These are phyloP conservation scores for Melanchra persicariae DNA, from an alignment of 2,888 invertebrate genomes.

Conservation along the genomic window DNA sequence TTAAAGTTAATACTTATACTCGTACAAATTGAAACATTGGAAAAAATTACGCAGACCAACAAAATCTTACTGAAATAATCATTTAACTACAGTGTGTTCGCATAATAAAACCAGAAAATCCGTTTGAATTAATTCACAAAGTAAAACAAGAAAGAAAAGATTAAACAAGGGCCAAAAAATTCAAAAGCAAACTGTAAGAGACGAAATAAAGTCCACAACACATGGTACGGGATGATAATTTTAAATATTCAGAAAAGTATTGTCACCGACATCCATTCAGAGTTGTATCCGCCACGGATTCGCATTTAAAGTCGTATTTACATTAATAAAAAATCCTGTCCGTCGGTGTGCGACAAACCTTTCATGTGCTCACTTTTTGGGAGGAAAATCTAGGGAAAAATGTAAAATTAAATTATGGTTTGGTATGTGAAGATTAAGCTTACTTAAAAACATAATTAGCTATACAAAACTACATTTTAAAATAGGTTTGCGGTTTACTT, in stretches of 20 bases:
- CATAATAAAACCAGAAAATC: background rate
- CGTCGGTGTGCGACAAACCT: slow-evolving; percentile 37
- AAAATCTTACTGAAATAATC: background rate
- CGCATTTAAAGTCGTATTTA: slow-evolving; percentile 58
- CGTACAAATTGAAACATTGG: background rate
- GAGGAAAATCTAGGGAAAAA: slow-evolving; percentile 13
- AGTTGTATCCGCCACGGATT: slow-evolving; percentile 48
- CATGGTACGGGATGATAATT: slow-evolving; percentile 54
- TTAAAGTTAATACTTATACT: background rate
- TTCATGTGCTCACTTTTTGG: slow-evolving; percentile 39
- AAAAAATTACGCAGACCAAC: background rate
- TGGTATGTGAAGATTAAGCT: background rate
- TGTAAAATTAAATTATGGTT: background rate
- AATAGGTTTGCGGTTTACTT: background rate
- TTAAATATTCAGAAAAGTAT: slow-evolving; percentile 63
- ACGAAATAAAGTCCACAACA: slow-evolving; percentile 41
- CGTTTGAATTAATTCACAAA: slow-evolving; percentile 21
- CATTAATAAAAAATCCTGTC: slow-evolving; percentile 53
- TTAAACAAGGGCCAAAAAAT: slow-evolving; percentile 15
- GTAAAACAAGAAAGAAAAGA: slow-evolving; percentile 21
- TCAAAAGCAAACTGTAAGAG: slow-evolving; percentile 28
- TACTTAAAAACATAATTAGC: background rate
- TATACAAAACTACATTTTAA: background rate
- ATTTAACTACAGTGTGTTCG: background rate
- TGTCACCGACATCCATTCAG: slow-evolving; percentile 56